Conservation (phyloP, 1,140 invertebrate species). For the Trachymyrmex cornetzi region DNA sequence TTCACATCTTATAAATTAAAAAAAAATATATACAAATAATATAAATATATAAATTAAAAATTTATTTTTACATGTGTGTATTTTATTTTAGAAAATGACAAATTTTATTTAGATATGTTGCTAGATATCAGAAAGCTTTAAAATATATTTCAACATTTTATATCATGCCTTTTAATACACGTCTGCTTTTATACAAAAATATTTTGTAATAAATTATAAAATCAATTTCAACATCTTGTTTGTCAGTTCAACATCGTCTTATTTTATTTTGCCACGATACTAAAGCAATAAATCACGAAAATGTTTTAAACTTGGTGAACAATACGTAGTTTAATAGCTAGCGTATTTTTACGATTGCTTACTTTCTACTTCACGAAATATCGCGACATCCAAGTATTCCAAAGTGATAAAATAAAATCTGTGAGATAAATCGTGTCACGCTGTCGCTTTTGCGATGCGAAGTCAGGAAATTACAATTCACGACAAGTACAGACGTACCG, state of each 20-base stretch:
- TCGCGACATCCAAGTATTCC: background rate
- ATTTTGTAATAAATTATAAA: conserved; percentile 6
- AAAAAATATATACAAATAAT: background rate
- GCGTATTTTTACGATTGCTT: conserved; percentile 35
- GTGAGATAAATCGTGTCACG: conserved; percentile 29
- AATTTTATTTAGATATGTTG: background rate
- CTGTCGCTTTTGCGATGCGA: conserved; percentile 35
- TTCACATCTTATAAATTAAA: background rate
- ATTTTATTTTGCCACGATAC: background rate
- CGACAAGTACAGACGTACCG: conserved; percentile 45
- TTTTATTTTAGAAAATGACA: background rate
- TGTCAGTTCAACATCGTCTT: background rate
- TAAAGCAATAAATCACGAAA: background rate
- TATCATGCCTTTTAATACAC: background rate
- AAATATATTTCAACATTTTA: background rate
- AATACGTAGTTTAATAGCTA: conserved; percentile 18
- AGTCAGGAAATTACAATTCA: conserved; percentile 68
- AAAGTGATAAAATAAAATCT: conserved; percentile 47
- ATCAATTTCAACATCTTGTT: conserved; percentile 1
- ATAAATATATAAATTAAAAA: background rate
- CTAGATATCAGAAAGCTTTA: background rate
- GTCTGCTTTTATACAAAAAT: background rate
- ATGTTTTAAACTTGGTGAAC: conserved; percentile 36
- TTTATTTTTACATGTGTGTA: background rate
- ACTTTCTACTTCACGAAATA: conserved; percentile 29